Percentiles rank a stretch among this genome's conserved stretches.
phyloP scores from a whole-genome alignment of 2,797 vertebrate species.

The Rhyacichthys aspro region DNA sequence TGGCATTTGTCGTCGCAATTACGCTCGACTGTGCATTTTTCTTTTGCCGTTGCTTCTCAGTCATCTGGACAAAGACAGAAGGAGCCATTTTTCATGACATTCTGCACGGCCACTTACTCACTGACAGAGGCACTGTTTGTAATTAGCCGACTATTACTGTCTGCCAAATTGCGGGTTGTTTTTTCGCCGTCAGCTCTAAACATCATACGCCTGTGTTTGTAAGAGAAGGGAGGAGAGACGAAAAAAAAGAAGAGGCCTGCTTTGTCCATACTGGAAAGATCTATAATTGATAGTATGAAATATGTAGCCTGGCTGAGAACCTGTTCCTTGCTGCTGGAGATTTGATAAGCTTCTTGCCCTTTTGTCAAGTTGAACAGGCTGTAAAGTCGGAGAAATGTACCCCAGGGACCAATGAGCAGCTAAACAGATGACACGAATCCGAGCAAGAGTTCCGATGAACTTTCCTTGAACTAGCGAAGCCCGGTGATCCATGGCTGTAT shows the following conservation, averaged over 20 bases:
- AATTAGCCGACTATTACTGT: constrained; percentile 65
- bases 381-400: constrained; percentile 60
- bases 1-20: constrained; percentile 61
- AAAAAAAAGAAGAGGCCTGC: constrained; percentile 23
- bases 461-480: constrained; percentile 72
- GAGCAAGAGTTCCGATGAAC: constrained; percentile 70
- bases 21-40: constrained; percentile 47
- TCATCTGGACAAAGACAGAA: constrained; percentile 69
- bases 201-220: constrained; percentile 51
- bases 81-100: constrained; percentile 57
- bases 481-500: constrained; percentile 61
- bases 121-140: constrained; percentile 55
- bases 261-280: constrained; percentile 54
- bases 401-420: constrained; percentile 67
- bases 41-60: constrained; percentile 53
- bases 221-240: constrained; percentile 26
- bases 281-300: constrained; percentile 65
- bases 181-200: constrained; percentile 51
- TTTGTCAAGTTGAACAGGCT: constrained; percentile 70
- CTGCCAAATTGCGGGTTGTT: constrained; percentile 65
- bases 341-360: constrained; percentile 65
- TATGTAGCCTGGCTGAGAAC: constrained; percentile 56
- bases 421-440: constrained; percentile 74
- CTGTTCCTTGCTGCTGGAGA: constrained; percentile 65
- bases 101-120: constrained; percentile 56